A percentile compares a stretch with the other conserved stretches of the same genome.
Evolutionary conservation across 2,888 invertebrate genomes (phyloP).

Genomic region (Brachyopa scutellaris): DNA sequence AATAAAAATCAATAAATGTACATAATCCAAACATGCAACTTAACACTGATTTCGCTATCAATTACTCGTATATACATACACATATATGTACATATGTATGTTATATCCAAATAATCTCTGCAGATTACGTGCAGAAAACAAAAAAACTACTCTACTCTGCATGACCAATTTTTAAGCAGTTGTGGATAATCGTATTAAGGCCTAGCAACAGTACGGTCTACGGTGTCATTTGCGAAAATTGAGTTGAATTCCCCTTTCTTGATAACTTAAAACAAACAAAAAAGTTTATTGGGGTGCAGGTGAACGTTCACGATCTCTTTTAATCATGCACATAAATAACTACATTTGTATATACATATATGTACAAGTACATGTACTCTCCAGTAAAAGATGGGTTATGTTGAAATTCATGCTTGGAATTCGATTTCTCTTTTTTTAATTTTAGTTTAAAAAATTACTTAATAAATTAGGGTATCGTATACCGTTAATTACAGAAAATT

Average conservation of each 20-base stretch:
- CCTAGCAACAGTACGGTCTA: not conserved
- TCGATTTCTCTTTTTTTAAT: too few relatives aligned
- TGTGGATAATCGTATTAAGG: slow-evolving; percentile 9
- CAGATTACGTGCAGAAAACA: slow-evolving; percentile 18
- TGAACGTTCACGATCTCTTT: not conserved
- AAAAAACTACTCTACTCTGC: slow-evolving; percentile 24
- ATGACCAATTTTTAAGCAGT: slow-evolving; percentile 42
- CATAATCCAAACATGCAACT: slow-evolving; percentile 18
- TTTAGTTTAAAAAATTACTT: too few relatives aligned
- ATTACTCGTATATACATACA: too few relatives aligned
- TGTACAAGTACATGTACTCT: too few relatives aligned
- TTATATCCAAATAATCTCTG: slow-evolving; percentile 32
- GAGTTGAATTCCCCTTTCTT: slow-evolving; percentile 2
- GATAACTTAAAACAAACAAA: not conserved
- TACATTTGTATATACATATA: not conserved
- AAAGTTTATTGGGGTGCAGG: slow-evolving; percentile 1
- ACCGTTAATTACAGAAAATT: too few relatives aligned
- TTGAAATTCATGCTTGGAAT: too few relatives aligned
- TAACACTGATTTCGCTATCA: slow-evolving; percentile 10
- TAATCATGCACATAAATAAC: not conserved
- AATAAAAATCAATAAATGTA: slow-evolving; percentile 40
- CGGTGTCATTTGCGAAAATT: slow-evolving; percentile 14
- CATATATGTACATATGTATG: too few relatives aligned
- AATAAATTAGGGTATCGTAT: too few relatives aligned
- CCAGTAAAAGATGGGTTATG: not conserved